phyloP scores from a whole-genome alignment of 2,888 invertebrate species.

The Patella depressa region DNA sequence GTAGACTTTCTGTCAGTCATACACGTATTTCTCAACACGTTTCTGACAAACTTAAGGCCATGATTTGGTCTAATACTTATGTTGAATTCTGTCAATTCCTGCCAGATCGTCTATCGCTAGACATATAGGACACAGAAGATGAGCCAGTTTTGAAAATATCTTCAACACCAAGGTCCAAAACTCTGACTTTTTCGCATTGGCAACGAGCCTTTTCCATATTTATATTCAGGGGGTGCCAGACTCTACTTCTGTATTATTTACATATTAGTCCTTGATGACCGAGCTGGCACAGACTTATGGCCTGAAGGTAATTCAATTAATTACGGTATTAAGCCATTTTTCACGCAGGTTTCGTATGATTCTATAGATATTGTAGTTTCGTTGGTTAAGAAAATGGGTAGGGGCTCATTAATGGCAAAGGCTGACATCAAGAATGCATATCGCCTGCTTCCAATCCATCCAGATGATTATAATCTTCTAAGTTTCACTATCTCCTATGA shows the following conservation, averaged over 20 bases:
- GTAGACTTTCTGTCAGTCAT: too few species aligned
- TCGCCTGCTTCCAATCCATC: neutral
- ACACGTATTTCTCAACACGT: too few species aligned
- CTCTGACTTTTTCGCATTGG: neutral
- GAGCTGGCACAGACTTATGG: neutral
- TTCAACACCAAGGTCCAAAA: neutral
- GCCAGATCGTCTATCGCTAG: neutral
- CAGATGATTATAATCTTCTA: too few species aligned
- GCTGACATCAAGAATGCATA: conserved; percentile 7
- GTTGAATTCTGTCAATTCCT: too few species aligned
- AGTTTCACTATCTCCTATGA: neutral
- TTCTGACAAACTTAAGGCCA: too few species aligned
- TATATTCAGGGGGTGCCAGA: neutral
- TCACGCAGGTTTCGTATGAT: neutral
- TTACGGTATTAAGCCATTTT: neutral
- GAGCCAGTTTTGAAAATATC: neutral
- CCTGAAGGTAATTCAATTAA: neutral
- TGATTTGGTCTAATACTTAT: too few species aligned
- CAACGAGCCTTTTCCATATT: neutral
- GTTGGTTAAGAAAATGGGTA: neutral
- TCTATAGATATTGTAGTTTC: neutral
- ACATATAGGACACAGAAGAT: neutral
- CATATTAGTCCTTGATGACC: neutral
- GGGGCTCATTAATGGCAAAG: neutral
- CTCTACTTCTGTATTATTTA: neutral